Evolutionary conservation across 2,888 invertebrate species (phyloP), one percentile per base, ranked within the genome.

Genomic region (Pseudococcus jackbeardsleyi): DNA sequence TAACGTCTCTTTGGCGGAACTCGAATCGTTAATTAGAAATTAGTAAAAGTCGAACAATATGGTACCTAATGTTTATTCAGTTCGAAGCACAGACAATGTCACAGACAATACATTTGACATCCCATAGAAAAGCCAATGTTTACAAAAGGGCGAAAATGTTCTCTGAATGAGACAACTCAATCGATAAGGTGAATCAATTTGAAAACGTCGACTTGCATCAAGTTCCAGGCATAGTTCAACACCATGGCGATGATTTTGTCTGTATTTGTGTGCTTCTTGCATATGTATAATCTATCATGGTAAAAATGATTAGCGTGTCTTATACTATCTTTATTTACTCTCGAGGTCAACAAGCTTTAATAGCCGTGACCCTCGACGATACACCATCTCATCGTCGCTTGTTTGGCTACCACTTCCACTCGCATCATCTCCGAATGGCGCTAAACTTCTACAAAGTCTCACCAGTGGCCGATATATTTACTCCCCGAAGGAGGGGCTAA

Each of bases 321-420:
- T 64, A 64, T 82, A 82, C 79, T 19, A 46, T 82, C 79, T 82
- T 46, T 46, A 82, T 82, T 82, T 82, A 46, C 79, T 72, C 42
- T 9, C 79, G 79, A 82, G 79, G 79, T 82, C 79, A 82, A 82
- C 79, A 82, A 82, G 79, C 79, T 46, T 82, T 82, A 82, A 82
- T 82, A 82, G 79, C 79, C 79, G 79, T 82, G 79, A 82, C 39
- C 79, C 79, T 82, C 72, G 17, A 33, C 79, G 42, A 82, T 82
- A 82, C 46, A 46, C 46, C 46, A 46, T 46, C 46, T 82, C 42
- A 19, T 33, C 79, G 46, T 19, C 46, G 79, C 46, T 46, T 42
- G 42, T 82, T 82, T 46, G 79, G 79, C 79, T 82, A 82, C 79
- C 79, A 82, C 79, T 82, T 82, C 79, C 79, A 82, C 17, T 33